Conservation (phyloP, 2,797 vertebrate species). For the Halcyon badia region DNA sequence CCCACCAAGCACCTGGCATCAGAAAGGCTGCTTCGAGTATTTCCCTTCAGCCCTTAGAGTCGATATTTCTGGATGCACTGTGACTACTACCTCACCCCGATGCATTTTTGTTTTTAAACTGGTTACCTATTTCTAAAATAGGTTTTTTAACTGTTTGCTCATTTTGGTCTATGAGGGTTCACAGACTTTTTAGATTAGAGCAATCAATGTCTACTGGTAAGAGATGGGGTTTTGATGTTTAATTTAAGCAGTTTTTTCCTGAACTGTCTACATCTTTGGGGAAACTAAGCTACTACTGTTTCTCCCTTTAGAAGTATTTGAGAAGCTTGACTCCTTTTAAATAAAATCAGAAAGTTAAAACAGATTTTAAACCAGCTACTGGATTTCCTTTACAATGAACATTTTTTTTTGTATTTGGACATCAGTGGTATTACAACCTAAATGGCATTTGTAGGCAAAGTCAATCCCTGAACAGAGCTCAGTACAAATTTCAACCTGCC, state of each 20-base stretch:
- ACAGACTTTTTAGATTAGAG: neutral
- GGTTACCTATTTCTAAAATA: constrained; percentile 37
- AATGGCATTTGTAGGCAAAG: neutral
- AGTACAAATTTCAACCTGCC: neutral
- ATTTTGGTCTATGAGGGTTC: constrained; percentile 12
- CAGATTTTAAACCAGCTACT: constrained; percentile 39
- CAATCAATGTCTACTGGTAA: neutral
- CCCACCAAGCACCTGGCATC: neutral
- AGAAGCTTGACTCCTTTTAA: constrained; percentile 1
- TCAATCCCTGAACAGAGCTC: neutral
- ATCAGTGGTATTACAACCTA: neutral
- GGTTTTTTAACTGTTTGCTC: constrained; percentile 28
- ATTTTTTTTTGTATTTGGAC: neutral
- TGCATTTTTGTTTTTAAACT: constrained; percentile 13
- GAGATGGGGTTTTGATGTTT: neutral
- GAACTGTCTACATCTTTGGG: neutral
- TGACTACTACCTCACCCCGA: constrained; percentile 65
- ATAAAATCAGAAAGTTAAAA: constrained; percentile 24
- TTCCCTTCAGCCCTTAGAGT: neutral
- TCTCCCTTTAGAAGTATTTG: neutral
- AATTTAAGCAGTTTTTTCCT: constrained; percentile 14
- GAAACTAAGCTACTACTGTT: neutral
- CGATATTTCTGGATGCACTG: constrained; percentile 51
- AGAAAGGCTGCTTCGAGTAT: neutral
- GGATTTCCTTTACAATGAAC: neutral